Percentiles rank a stretch among this genome's conserved stretches.
phyloP scores from a whole-genome alignment of 2,113 vertebrate genomes.

The Illadopsis cleaveri region DNA sequence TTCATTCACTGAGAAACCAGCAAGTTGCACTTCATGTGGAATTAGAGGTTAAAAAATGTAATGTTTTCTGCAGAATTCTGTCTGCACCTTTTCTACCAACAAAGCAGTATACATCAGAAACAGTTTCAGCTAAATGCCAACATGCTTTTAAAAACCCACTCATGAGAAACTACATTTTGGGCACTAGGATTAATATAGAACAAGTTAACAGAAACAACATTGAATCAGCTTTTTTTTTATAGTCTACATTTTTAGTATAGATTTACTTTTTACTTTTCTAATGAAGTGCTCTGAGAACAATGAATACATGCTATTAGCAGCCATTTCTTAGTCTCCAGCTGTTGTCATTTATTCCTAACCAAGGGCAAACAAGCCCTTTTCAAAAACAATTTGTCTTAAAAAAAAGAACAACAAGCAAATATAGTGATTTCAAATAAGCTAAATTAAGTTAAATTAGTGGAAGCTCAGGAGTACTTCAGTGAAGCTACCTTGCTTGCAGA shows the following conservation, averaged over 20 bases:
- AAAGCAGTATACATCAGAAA: not conserved
- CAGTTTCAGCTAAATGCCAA: not conserved
- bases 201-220: not conserved
- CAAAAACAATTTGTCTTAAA: not conserved
- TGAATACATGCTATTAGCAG: not conserved
- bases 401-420: not conserved
- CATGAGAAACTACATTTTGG: not conserved
- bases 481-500: not conserved
- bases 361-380: not conserved
- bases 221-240: not conserved
- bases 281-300: not conserved
- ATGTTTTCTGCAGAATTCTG: not conserved
- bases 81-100: not conserved
- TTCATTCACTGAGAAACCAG: not conserved
- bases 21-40: not conserved
- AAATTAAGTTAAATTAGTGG: not conserved
- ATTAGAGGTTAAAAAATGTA: not conserved
- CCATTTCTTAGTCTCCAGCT: not conserved
- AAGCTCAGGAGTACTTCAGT: not conserved
- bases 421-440: not conserved
- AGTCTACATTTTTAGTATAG: not conserved
- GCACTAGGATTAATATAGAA: not conserved
- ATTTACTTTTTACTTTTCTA: not conserved
- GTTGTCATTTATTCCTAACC: not conserved
- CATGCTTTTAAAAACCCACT: not conserved